Evolutionary conservation across 1,140 invertebrate genomes (phyloP), one percentile per base, ranked within the genome.

Genomic region (Papilio aristodemus): DNA sequence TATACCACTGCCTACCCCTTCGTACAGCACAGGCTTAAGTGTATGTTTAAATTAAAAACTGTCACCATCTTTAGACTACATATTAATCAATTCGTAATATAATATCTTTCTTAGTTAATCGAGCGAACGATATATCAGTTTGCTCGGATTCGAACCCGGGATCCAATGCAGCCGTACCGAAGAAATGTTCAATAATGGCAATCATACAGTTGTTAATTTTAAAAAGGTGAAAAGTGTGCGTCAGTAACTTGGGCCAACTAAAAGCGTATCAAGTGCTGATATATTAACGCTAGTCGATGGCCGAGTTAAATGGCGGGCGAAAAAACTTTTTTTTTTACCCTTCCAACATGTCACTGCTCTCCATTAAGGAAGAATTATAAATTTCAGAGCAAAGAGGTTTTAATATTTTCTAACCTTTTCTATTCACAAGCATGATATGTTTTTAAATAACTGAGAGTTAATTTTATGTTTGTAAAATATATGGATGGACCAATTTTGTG

Each of bases 201-300:
- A n/a, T n/a, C n/a, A n/a, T 32, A 32, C 27, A 32, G 43, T 43
- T 19, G 6, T n/a, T 22, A 14, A 32, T 59, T 19, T 50, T 59
- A 17, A 39, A 46, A 17, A 27, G 38, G 0, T 58, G 38, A 46
- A 58, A 43, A 25, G 39, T 38, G n/a, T 43, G n/a, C 25, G 32
- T 38, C 57, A 41, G 3, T 54, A 50, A 72, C 41, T 72, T 70
- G 17, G 9, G 27, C 71, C 68, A 64, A 19, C 36, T 68, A 72
- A 70, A 71, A 58, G 36, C 46, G 69, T 72, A 77, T 75, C 72
- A 76, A 73, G 74, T 72, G 58, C 67, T 68, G 74, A 80, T 81
- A 78, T 80, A 78, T 76, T 75, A 76, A 79, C 69, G 72, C 64
- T 43, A 70, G 67, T 77, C 74, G 71, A 73, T 67, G 60, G 72